Evolutionary conservation across 2,888 invertebrate genomes (phyloP), one percentile per base, ranked within the genome.

Genomic region (Spodoptera exigua): DNA sequence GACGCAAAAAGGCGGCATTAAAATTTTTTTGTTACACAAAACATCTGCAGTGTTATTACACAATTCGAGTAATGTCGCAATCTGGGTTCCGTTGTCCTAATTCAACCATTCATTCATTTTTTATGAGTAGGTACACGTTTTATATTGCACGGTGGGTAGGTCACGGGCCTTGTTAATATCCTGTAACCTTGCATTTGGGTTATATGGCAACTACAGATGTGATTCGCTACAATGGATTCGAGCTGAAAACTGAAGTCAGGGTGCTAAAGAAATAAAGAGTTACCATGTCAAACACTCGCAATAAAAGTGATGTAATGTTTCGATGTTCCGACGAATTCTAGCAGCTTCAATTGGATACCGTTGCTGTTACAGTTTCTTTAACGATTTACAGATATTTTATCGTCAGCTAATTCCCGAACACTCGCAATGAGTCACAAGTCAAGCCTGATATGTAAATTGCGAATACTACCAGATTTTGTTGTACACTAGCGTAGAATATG

Each of bases 31-130:
- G 66, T 60, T 52, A 61, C 65, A 55, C 49, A 39, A 18, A 70
- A 83, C 84, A 84, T 82, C 83, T 85, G 85, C 79, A 75, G 73
- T 63, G 71, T 72, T 73, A 68, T 80, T 78, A 72, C 72, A 73
- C 76, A 81, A 79, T 66, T 69, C 51, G 45, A 58, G 57, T 67
- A 59, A 70, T 68, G 71, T 68, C 62, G 70, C 64, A 72, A 66
- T 68, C 47, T 58, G 60, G 67, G 56, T 62, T 72, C 61, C 70
- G 65, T 61, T 70, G 74, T 60, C 75, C 82, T 71, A 70, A 74
- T 83, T 81, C 71, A 64, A 41, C 68, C 63, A 63, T 51, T 61
- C 46, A 51, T 55, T 45, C 5, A 14, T 18, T 65, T 46, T 65
- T 64, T 67, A 35, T n/a, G 45, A 40, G 21, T 39, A 37, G 17